These are phyloP conservation scores for Cotesia congregata DNA, from an alignment of 2,888 invertebrate species.

Conservation along the genomic window DNA sequence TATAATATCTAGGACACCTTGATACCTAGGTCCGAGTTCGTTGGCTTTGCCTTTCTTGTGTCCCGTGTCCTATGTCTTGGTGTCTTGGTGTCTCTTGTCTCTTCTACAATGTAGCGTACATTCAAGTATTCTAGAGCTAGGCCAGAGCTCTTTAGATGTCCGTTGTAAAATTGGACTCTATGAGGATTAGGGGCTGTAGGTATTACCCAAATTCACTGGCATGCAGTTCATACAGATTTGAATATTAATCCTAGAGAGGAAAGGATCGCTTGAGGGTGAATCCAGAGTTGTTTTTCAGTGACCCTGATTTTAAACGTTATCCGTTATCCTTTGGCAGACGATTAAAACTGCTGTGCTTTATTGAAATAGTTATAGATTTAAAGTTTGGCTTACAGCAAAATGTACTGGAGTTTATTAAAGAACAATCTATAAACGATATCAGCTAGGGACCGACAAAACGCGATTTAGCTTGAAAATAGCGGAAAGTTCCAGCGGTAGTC, in stretches of 20 bases:
- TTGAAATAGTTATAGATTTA: too few relatives aligned
- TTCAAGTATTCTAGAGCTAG: not conserved
- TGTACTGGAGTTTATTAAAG: too few relatives aligned
- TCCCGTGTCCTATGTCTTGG: not conserved
- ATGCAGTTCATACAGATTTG: conserved; percentile 62
- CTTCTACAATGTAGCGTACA: not conserved
- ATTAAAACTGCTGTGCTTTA: not conserved
- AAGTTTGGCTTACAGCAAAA: too few relatives aligned
- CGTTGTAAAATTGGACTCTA: conserved; percentile 38
- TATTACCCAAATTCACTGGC: conserved; percentile 36
- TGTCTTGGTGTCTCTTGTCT: not conserved
- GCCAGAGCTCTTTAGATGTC: conserved; percentile 23
- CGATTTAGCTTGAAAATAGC: too few relatives aligned
- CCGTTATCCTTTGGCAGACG: conserved; percentile 18
- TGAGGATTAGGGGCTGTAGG: conserved; percentile 31
- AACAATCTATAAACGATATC: too few relatives aligned
- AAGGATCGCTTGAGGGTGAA: conserved; percentile 51
- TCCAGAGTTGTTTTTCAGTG: conserved; percentile 41
- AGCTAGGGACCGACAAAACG: too few relatives aligned
- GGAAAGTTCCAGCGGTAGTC: too few relatives aligned
- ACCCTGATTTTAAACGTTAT: conserved; percentile 40
- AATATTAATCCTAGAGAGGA: conserved; percentile 63
- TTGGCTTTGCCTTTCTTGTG: conserved; percentile 20
- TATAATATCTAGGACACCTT: conserved; percentile 12
- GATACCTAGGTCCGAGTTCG: not conserved